These are phyloP conservation scores for Nasonia oneida DNA, from an alignment of 2,888 invertebrate genomes.

Conservation along the genomic window DNA sequence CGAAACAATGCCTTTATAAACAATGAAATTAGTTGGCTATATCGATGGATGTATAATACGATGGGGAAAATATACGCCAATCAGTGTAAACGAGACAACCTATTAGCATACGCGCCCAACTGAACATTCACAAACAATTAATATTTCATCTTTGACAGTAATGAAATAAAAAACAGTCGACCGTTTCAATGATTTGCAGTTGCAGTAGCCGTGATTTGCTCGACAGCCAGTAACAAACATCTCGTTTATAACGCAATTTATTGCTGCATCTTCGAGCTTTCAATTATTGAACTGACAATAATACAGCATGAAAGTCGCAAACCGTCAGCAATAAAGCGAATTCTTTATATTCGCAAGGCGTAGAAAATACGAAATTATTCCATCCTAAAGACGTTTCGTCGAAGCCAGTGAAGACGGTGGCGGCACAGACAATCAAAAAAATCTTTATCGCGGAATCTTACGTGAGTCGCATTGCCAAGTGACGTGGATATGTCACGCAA, in stretches of 20 bases:
- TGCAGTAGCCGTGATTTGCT: neutral
- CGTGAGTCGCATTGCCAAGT: constrained; percentile 17
- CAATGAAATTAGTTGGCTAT: neutral
- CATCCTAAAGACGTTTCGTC: neutral
- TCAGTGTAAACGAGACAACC: neutral
- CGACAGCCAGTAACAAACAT: neutral
- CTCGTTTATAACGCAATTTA: neutral
- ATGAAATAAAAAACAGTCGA: neutral
- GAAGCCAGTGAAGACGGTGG: neutral
- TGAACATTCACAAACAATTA: neutral
- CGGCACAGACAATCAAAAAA: neutral
- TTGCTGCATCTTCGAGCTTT: neutral
- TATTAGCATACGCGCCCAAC: neutral
- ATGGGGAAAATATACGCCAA: neutral
- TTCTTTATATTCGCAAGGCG: neutral
- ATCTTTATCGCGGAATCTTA: constrained; percentile 17
- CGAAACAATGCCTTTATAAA: neutral
- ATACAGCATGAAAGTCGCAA: neutral
- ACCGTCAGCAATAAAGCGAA: neutral
- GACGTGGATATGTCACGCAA: constrained; percentile 40
- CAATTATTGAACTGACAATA: neutral
- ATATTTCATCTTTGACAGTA: neutral
- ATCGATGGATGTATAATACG: neutral
- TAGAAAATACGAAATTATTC: constrained; percentile 2
- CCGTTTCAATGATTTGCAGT: neutral